phyloP scores from a whole-genome alignment of 1,140 invertebrate genomes.

The Nasonia longicornis region DNA sequence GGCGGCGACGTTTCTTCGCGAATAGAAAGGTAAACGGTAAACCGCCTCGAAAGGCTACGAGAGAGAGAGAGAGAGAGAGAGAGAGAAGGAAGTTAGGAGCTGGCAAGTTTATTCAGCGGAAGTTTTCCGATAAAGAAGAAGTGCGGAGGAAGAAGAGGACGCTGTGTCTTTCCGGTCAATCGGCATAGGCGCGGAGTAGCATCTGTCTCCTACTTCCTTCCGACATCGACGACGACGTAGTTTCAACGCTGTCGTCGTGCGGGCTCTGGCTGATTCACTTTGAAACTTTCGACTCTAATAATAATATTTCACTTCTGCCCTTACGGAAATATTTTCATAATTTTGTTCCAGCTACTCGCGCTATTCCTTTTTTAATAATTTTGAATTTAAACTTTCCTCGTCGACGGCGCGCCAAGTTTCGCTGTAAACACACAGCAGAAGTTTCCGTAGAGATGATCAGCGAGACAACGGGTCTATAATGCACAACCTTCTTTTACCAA shows the following conservation, averaged over 20 bases:
- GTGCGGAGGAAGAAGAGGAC: neutral
- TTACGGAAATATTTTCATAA: neutral
- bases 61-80: neutral
- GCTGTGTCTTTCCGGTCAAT: neutral
- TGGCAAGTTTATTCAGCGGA: conserved; percentile 3
- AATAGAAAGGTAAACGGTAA: conserved; percentile 10
- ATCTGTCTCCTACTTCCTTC: too few species aligned
- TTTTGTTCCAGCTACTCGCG: neutral
- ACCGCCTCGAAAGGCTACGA: neutral
- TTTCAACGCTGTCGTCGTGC: neutral
- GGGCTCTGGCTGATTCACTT: neutral
- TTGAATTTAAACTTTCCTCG: too few species aligned
- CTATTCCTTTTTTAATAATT: neutral
- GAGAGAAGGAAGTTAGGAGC: neutral
- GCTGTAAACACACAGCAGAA: neutral
- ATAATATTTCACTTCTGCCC: neutral
- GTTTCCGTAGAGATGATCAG: neutral
- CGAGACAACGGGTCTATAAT: neutral
- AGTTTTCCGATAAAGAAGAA: neutral
- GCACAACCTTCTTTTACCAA: neutral
- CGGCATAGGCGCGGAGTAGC: neutral
- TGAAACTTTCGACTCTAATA: neutral
- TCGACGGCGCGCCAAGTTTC: too few species aligned
- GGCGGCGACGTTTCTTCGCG: neutral
- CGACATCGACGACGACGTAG: neutral